Percentiles rank a stretch among this genome's conserved stretches.
These are phyloP conservation scores for Trichonephila clavata DNA, from an alignment of 1,140 invertebrate genomes.

Conservation along the genomic window DNA sequence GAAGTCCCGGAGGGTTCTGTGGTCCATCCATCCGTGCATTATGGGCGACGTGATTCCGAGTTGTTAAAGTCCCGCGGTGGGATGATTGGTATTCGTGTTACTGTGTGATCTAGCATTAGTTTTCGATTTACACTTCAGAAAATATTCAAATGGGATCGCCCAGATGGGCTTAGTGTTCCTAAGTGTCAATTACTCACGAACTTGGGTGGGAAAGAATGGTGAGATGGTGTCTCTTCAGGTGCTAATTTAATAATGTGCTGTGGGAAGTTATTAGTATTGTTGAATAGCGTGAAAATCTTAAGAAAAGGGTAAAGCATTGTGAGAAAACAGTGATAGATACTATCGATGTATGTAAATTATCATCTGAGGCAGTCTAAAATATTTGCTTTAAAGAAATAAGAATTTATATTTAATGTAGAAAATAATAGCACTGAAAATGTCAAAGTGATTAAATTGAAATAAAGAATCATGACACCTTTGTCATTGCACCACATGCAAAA, in stretches of 20 bases:
- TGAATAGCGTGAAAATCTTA: not conserved
- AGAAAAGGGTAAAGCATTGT: too few relatives aligned
- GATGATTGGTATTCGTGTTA: not conserved
- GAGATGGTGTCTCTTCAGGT: not conserved
- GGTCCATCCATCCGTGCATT: not conserved
- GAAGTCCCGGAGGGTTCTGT: not conserved
- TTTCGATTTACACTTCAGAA: not conserved
- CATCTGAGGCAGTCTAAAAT: too few relatives aligned
- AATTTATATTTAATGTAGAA: too few relatives aligned
- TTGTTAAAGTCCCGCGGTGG: not conserved
- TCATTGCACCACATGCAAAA: too few relatives aligned
- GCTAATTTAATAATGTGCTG: not conserved
- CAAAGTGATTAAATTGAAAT: too few relatives aligned
- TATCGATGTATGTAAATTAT: too few relatives aligned
- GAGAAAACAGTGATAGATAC: too few relatives aligned
- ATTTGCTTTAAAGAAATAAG: too few relatives aligned
- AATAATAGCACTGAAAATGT: too few relatives aligned
- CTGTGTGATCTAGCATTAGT: not conserved
- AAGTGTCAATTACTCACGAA: slow-evolving; percentile 17
- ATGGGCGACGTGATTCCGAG: slow-evolving; percentile 7
- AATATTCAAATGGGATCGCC: not conserved
- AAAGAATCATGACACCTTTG: too few relatives aligned
- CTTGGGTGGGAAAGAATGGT: not conserved
- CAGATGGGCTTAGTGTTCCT: not conserved
- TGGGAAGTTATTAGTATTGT: not conserved